These are phyloP conservation scores for Chymomyza caudatula DNA, from an alignment of 2,888 invertebrate species.

Conservation along the genomic window DNA sequence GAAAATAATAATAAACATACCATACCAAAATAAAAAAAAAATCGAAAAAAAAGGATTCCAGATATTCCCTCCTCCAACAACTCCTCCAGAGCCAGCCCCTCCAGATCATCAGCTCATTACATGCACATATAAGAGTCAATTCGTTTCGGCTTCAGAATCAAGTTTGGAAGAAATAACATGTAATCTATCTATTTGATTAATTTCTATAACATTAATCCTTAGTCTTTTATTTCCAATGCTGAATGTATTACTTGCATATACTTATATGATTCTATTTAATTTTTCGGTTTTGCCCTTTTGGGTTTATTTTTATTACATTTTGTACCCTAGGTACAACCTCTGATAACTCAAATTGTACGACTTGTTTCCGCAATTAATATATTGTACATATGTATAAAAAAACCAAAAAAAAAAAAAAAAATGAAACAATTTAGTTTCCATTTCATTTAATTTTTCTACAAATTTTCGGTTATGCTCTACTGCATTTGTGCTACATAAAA, in stretches of 20 bases:
- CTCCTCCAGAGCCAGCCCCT: constrained; percentile 91
- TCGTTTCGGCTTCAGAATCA: constrained; percentile 81
- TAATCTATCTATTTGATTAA: constrained; percentile 78
- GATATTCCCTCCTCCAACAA: constrained; percentile 90
- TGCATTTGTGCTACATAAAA: not conserved
- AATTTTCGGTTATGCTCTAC: not conserved
- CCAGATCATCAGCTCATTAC: constrained; percentile 86
- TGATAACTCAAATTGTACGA: not conserved
- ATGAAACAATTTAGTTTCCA: not conserved
- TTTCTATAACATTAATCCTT: constrained; percentile 31
- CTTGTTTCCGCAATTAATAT: not conserved
- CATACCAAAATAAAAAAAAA: constrained; percentile 35
- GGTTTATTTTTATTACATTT: not conserved
- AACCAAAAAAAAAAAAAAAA: not conserved
- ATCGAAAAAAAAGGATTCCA: constrained; percentile 82
- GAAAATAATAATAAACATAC: constrained; percentile 50
- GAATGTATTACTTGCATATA: not conserved
- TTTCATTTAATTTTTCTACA: not conserved
- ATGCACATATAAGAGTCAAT: constrained; percentile 79
- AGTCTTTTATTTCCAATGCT: not conserved
- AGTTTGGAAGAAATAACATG: constrained; percentile 84
- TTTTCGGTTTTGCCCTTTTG: constrained; percentile 13
- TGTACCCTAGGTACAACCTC: constrained; percentile 13
- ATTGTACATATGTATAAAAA: not conserved
- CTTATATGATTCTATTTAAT: constrained; percentile 42